Base-by-base conservation (phyloP, 1,140 invertebrate genomes). In the Centruroides vittatus region DNA sequence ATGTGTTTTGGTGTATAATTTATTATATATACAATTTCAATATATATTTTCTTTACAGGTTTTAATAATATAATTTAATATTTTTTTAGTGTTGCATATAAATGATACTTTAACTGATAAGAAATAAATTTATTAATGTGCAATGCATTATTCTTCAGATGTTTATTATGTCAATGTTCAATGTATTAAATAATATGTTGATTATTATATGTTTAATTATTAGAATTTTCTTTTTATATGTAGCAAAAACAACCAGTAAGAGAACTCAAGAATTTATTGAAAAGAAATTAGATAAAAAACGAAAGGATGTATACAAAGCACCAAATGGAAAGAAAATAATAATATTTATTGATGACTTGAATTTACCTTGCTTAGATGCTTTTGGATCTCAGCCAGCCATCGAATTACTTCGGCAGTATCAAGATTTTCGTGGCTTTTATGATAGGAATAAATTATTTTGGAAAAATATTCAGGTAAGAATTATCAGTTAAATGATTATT, bases 321-420 rank as follows among this genome's bases (percentile, higher is more conserved):
- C 81, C 89, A 0, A 85, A 95, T 79, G 93, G 93, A 0, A 94
- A 93, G 77, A 86, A 86, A 68, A 89, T 86, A 68, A 79, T 93
- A 8, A 75, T 94, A 0, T 95, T 95, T 75, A 85, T 94, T 50
- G 93, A 98, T 71, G 93, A 97, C 74, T 73, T 98, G 55, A 92
- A 89, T 70, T 89, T 93, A 85, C 90, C 92, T 0, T 80, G 86
- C 61, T 85, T 85, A 68, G 70, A 74, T 65, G 77, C 79, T 7
- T 93, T 86, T 73, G 92, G 91, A 12, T 89, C 91, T 0, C 92
- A 95, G 74, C 88, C 91, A 0, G 89, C 93, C 0, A 80, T 97
- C 57, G 93, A 98, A 76, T 74, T 98, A 35, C 71, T 98, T 4
- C 79, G 94, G 11, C 91, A 95, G 72, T 95, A 87, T 63, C 72